phyloP scores from a whole-genome alignment of 1,140 invertebrate species.

The Grapholita molesta region DNA sequence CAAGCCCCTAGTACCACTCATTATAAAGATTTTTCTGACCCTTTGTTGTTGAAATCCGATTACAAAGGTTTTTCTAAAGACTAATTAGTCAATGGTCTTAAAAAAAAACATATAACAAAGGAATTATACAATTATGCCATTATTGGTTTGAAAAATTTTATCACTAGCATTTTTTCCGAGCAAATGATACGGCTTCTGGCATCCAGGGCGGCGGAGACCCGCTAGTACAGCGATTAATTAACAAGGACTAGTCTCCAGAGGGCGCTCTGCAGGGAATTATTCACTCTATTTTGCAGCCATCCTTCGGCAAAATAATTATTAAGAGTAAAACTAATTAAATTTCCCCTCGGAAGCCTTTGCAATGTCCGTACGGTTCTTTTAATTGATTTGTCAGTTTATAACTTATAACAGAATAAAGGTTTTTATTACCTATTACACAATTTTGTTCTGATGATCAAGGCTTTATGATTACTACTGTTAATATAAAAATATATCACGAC shows the following conservation, averaged over 20 bases:
- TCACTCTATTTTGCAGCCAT: constrained; percentile 33
- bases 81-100: too few species aligned
- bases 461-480: too few species aligned
- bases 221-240: constrained; percentile 42
- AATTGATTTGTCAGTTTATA: neutral
- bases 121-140: constrained; percentile 20
- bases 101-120: too few species aligned
- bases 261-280: constrained; percentile 29
- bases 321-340: constrained; percentile 39
- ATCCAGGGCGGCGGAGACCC: constrained; percentile 26
- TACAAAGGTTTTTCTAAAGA: neutral
- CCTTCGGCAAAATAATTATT: constrained; percentile 40
- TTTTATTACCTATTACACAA: neutral
- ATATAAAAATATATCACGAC: too few species aligned
- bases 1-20: neutral
- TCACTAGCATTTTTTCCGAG: constrained; percentile 26
- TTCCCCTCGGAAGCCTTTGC: constrained; percentile 22
- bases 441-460: too few species aligned
- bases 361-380: constrained; percentile 26
- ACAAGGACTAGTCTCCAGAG: constrained; percentile 32
- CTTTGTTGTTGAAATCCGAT: neutral
- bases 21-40: neutral
- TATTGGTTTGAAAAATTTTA: constrained; percentile 32
- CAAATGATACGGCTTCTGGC: constrained; percentile 23
- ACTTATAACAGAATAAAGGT: neutral